Percentiles rank a stretch among this genome's conserved stretches.
These are phyloP conservation scores for Dasypolia templi DNA, from an alignment of 2,888 invertebrate species.

Conservation along the genomic window DNA sequence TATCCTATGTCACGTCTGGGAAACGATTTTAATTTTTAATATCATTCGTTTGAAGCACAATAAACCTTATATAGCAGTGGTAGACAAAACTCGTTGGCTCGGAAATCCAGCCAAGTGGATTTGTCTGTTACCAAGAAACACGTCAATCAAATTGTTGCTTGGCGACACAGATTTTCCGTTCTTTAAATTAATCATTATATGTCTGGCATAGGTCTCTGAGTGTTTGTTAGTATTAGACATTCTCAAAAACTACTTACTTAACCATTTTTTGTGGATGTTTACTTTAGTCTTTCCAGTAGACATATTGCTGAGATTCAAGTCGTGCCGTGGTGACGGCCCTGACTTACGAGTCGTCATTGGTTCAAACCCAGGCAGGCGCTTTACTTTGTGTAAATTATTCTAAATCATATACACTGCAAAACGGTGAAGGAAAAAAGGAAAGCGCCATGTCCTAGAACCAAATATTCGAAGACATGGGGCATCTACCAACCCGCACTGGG, in stretches of 20 bases:
- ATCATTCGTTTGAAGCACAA: neutral
- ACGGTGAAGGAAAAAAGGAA: neutral
- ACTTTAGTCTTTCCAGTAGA: too few relatives aligned
- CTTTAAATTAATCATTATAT: too few relatives aligned
- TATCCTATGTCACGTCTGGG: neutral
- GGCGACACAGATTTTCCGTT: neutral
- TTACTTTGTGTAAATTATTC: neutral
- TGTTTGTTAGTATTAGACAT: too few relatives aligned
- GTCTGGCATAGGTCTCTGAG: too few relatives aligned
- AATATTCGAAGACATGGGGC: neutral
- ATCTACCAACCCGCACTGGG: neutral
- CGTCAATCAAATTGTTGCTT: slow-evolving; percentile 17
- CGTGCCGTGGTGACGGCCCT: neutral
- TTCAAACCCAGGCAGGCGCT: neutral
- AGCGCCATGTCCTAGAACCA: neutral
- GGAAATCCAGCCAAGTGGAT: slow-evolving; percentile 45
- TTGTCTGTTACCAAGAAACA: slow-evolving; percentile 8
- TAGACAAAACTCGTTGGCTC: slow-evolving; percentile 27
- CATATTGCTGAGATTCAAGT: too few relatives aligned
- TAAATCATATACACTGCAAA: neutral
- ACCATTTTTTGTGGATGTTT: too few relatives aligned
- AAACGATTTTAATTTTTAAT: slow-evolving; percentile 1
- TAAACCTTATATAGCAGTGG: slow-evolving; percentile 37
- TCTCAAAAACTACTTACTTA: too few relatives aligned
- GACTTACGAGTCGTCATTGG: neutral